Evolutionary conservation across 2,888 invertebrate genomes (phyloP), one percentile per base, ranked within the genome.

Genomic region (Cyaniris semiargus): DNA sequence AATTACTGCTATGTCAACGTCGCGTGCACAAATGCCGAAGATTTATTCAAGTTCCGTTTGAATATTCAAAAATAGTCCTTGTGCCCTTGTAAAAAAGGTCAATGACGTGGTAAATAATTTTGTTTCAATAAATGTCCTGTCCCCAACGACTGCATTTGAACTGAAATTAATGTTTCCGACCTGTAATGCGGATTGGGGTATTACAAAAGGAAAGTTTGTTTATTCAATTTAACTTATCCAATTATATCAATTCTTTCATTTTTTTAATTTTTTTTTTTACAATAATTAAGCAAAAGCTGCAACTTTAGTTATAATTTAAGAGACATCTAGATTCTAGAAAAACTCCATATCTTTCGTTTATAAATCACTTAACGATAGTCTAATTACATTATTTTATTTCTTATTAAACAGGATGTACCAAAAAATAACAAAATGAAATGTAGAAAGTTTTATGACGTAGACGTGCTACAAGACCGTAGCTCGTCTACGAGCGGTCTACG

Each of bases 1-100:
- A 86, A 86, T 86, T 84, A 85, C 76, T 81, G 83, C 84, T 85
- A 84, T 84, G 84, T 81, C 82, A 80, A 82, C 80, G 79, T 86
- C 81, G 86, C 86, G 86, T 86, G 86, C 83, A 80, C 78, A 80
- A 77, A 79, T 78, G 75, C 77, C 76, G 78, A 79, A 78, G 80
- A 81, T 80, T 81, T 79, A 76, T 75, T 66, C 4, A 58, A n/a
- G 21, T 78, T 77, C 21, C 70, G 74, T 72, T 75, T 1, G 21
- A 48, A 66, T 10, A 53, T 23, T 27, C 78, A 53, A 80, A 76
- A 77, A n/a, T 80, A 75, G 76, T 34, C 79, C 78, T 78, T 82
- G 80, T 78, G 44, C 8, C n/a, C 3, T 31, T 18, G 71, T 1
- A 21, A 71, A 34, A 79, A 77, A 70, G 70, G 31, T 21, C 7